phyloP scores from a whole-genome alignment of 2,888 invertebrate genomes.

The Nemapogon koenigi region DNA sequence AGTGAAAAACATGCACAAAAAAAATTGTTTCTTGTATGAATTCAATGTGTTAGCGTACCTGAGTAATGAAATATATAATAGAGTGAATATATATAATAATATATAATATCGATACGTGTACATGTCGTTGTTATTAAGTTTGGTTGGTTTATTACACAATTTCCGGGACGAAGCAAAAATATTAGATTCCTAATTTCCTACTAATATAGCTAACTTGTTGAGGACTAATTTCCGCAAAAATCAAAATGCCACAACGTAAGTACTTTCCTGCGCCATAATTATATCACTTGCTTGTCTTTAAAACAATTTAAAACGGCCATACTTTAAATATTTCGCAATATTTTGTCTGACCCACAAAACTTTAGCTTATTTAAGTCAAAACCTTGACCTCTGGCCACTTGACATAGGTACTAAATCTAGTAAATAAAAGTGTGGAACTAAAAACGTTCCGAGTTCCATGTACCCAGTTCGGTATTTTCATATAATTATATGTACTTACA shows the following conservation, averaged over 20 bases:
- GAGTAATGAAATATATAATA: too few relatives aligned
- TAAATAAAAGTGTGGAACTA: conserved; percentile 2
- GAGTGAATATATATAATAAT: too few relatives aligned
- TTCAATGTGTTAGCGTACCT: too few relatives aligned
- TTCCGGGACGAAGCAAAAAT: too few relatives aligned
- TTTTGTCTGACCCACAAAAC: conserved; percentile 11
- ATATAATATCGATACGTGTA: too few relatives aligned
- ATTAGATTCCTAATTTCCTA: conserved; percentile 10
- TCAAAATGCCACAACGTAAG: conserved; percentile 14
- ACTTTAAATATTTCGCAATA: conserved; percentile 9
- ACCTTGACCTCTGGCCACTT: conserved; percentile 10
- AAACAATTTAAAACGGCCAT: background rate
- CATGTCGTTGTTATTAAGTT: too few relatives aligned
- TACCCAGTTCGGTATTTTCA: too few relatives aligned
- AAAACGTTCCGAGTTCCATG: background rate
- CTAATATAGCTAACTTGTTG: conserved; percentile 3
- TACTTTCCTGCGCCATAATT: conserved; percentile 2
- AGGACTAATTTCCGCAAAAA: conserved; percentile 10
- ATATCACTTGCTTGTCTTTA: conserved; percentile 6
- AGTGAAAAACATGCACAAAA: conserved; percentile 10
- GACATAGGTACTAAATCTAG: conserved; percentile 6
- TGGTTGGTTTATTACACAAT: too few relatives aligned
- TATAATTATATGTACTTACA: too few relatives aligned
- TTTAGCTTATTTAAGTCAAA: conserved; percentile 8
- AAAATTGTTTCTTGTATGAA: too few relatives aligned